Conservation (phyloP, 1,140 invertebrate genomes). For the Sminthurides bifidus region DNA sequence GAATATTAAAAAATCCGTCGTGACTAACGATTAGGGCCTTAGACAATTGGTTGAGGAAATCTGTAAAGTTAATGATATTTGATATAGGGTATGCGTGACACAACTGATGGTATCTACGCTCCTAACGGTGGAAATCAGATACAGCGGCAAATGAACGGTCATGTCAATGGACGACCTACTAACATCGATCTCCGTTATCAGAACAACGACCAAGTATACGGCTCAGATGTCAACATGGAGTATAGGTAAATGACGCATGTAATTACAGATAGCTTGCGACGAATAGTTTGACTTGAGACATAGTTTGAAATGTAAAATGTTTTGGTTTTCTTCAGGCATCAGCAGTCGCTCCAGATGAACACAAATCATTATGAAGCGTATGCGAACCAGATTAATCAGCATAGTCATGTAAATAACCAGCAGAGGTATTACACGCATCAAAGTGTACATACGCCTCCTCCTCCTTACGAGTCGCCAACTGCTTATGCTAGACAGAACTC, state of each 20-base stretch:
- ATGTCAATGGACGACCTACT: not conserved
- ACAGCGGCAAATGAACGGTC: constrained; percentile 1
- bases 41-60: too few species aligned
- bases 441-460: not conserved
- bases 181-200: not conserved
- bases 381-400: not conserved
- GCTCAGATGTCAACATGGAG: not conserved
- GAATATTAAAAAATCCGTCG: too few species aligned
- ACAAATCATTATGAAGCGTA: constrained; percentile 8
- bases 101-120: not conserved
- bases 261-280: not conserved
- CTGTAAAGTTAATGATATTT: not conserved
- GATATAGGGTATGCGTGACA: not conserved
- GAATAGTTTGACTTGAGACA: not conserved
- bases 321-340: not conserved
- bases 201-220: constrained; percentile 1
- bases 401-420: not conserved
- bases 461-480: constrained; percentile 1
- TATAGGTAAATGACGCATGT: not conserved
- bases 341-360: not conserved
- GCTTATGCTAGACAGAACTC: not conserved
- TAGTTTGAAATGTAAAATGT: not conserved
- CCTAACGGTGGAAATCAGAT: not conserved
- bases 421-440: not conserved
- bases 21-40: too few species aligned